Base-by-base conservation (phyloP, 2,797 vertebrate genomes). In the Sebastes vulpes region DNA sequence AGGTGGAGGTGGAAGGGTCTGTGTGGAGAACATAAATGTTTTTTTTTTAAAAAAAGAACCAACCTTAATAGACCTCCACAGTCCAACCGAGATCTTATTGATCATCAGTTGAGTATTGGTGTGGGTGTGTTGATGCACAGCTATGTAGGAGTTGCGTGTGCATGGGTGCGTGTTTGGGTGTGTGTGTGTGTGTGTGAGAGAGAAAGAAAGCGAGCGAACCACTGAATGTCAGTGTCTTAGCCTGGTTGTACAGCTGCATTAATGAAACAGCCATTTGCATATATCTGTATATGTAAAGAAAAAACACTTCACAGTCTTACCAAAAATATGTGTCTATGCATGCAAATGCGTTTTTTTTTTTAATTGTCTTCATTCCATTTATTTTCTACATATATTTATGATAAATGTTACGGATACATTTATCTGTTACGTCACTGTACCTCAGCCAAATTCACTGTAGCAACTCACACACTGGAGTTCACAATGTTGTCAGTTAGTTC, bases 311-410 rank as follows among this genome's bases (percentile, higher is more conserved):
- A 92, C 73, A 89, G 76, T 90, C 72, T 87, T 84, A 93, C 89
- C 90, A 93, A 93, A 93, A 93, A 90, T 79, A 85, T 76, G 76
- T 82, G 81, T 91, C 89, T 91, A 84, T 91, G 90, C 91, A 94
- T 94, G 89, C 53, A 85, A 76, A 86, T 89, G 91, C 85, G 65
- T 85, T 72, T 54, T 82, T 83, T 60, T 42, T 66, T 38, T 38
- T 14, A 38, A 23, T 29, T 65, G 69, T 89, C 38, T 75, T 72
- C 64, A 77, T 77, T 66, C 9, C 56, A 53, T 87, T 80, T 74
- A 10, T 74, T 63, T 65, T 46, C 38, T 32, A 79, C 38, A 70
- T 26, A 81, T 68, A 32, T 71, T 64, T 9, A 18, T 4, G 77
- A 81, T 82, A 65, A 68, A 85, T 80, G 75, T 83, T 66, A 3